Evolutionary conservation across 2,888 invertebrate species (phyloP), one percentile per base, ranked within the genome.

Genomic region (Leucania comma): DNA sequence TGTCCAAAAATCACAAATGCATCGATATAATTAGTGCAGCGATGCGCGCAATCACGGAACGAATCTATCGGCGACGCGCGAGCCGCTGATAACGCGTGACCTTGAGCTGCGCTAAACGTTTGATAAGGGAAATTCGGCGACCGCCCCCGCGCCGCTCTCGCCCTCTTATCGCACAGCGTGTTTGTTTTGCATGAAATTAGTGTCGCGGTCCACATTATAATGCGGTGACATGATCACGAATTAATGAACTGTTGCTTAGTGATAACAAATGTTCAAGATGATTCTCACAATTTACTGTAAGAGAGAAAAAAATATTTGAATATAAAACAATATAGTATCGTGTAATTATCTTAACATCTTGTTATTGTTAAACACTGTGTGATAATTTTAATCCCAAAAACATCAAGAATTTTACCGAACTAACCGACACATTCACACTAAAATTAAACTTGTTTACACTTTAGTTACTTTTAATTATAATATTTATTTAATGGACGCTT

Each of bases 61-160:
- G 90, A 92, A 94, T 93, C 86, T 87, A 91, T 91, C 86, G 84
- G 88, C 87, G 88, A 84, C 88, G 91, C 90, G 86, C 89, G 89
- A 88, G 87, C 86, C 86, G 86, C 83, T 92, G 95, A 95, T 95
- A 95, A 93, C 90, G 82, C 85, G 88, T 91, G 95, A 93, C 95
- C 95, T 95, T 95, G 95, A 79, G 86, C 86, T 83, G 90, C 87
- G 91, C 90, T 93, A 90, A 92, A 90, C 91, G 88, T 86, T 88
- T 95, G 95, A 95, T 95, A 95, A 94, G 93, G 87, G 90, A 93
- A 93, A 90, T 95, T 96, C 90, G 95, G 95, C 92, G 89, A 85
- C 87, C 74, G 81, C 80, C 83, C 85, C 79, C 84, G 73, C 86
- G 80, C 80, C 87, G 86, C 88, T 89, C 90, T 89, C 88, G 71